Percentiles rank a stretch among this genome's conserved stretches.
Evolutionary conservation across 2,113 vertebrate species (phyloP).

Genomic region (Oophaga pumilio): DNA sequence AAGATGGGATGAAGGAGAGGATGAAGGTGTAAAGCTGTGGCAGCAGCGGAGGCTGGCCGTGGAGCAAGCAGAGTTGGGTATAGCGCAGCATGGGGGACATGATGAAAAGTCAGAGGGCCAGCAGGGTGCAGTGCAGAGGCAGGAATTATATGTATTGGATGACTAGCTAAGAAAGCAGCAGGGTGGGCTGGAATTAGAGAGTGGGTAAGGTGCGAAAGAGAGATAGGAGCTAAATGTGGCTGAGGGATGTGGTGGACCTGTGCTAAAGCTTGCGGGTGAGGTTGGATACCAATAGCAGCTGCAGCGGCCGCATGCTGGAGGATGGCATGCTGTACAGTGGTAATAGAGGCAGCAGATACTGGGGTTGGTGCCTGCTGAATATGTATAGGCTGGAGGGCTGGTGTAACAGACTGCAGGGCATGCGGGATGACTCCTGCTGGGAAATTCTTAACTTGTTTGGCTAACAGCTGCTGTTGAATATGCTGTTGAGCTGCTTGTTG

Average conservation of each 20-base stretch:
- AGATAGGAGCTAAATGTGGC: conserved; percentile 92
- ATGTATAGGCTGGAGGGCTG: conserved; percentile 87
- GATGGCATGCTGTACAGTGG: conserved; percentile 93
- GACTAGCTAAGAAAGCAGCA: conserved; percentile 91
- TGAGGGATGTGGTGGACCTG: conserved; percentile 98
- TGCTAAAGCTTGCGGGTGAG: conserved; percentile 86
- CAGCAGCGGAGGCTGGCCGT: conserved; percentile 81
- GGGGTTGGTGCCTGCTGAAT: conserved; percentile 88
- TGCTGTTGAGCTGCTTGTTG: conserved; percentile 97
- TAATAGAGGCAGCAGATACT: conserved; percentile 88
- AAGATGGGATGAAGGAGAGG: conserved; percentile 97
- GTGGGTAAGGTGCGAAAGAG: conserved; percentile 90
- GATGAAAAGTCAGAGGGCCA: conserved; percentile 90
- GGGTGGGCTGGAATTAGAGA: conserved; percentile 92
- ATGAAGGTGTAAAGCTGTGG: conserved; percentile 91
- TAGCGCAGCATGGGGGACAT: conserved; percentile 85
- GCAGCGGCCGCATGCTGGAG: conserved; percentile 88
- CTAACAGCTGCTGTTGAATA: conserved; percentile 96
- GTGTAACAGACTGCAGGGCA: conserved; percentile 72
- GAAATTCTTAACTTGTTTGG: conserved; percentile 95
- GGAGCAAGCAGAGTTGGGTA: conserved; percentile 92
- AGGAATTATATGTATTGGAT: conserved; percentile 97
- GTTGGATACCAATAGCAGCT: conserved; percentile 87
- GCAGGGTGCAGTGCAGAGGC: conserved; percentile 90
- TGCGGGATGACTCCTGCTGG: conserved; percentile 83